Percentiles rank a stretch among this genome's conserved stretches.
Conservation (phyloP, 2,888 invertebrate genomes). For the Lasioglossum zephyrum region DNA sequence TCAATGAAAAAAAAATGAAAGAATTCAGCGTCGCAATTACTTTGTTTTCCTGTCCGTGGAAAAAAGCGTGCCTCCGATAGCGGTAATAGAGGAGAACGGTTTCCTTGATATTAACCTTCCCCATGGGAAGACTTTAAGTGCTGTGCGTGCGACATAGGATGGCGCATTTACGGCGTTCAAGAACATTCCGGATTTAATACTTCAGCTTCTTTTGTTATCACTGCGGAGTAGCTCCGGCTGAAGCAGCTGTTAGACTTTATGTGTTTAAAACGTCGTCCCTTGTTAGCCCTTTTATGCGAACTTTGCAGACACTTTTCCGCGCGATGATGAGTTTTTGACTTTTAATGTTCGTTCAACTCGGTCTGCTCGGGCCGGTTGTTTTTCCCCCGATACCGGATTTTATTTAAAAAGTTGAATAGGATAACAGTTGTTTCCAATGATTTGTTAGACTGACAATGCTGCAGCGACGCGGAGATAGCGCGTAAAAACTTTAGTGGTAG, state of each 20-base stretch:
- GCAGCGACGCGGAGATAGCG: not conserved
- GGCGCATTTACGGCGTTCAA: not conserved
- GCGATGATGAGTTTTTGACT: conserved; percentile 8
- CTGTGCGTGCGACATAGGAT: not conserved
- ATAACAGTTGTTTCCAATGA: not conserved
- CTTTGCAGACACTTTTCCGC: not conserved
- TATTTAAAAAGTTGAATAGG: not conserved
- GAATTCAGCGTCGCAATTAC: conserved; percentile 9
- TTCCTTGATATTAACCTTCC: not conserved
- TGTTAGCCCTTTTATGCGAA: not conserved
- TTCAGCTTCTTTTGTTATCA: conserved; percentile 14
- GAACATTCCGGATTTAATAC: conserved; percentile 16
- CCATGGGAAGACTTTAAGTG: not conserved
- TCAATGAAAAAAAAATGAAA: not conserved
- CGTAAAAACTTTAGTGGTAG: not conserved
- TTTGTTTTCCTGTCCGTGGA: conserved; percentile 6
- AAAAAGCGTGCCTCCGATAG: not conserved
- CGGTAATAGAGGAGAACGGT: conserved; percentile 18
- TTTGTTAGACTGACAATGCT: not conserved
- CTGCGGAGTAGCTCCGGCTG: not conserved
- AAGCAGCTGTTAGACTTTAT: conserved; percentile 5
- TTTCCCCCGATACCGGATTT: not conserved
- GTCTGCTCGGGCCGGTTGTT: not conserved
- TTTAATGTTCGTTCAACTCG: not conserved
- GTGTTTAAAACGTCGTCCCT: conserved; percentile 1